Evolutionary conservation across 2,797 vertebrate genomes (phyloP).

Genomic region (Novumbra hubbsi): DNA sequence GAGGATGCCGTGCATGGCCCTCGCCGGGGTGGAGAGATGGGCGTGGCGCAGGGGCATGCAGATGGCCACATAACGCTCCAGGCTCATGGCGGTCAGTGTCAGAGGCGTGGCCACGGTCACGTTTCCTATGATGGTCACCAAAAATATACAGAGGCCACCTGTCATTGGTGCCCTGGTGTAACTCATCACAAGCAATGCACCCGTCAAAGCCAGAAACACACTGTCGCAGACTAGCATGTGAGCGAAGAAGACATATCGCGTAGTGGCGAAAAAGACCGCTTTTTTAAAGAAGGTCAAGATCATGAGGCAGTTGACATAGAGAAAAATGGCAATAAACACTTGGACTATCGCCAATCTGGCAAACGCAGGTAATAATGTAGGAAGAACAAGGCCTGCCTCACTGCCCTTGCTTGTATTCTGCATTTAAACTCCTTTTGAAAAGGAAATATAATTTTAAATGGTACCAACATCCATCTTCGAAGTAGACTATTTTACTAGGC

Average conservation of each 20-base stretch:
- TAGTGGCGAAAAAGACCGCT: slow-evolving; percentile 47
- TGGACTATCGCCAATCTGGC: slow-evolving; percentile 44
- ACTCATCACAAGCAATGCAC: slow-evolving; percentile 16
- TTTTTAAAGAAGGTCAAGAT: slow-evolving; percentile 55
- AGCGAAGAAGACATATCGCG: slow-evolving; percentile 65
- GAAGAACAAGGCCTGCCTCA: background rate
- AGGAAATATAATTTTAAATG: background rate
- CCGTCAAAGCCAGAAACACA: slow-evolving; percentile 37
- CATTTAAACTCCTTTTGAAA: background rate
- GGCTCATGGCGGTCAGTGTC: slow-evolving; percentile 62
- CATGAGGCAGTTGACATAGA: slow-evolving; percentile 55
- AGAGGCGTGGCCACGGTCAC: slow-evolving; percentile 44
- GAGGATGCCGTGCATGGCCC: slow-evolving; percentile 13
- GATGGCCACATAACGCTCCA: slow-evolving; percentile 53
- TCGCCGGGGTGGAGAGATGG: slow-evolving; percentile 29
- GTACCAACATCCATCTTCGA: background rate
- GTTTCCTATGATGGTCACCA: background rate
- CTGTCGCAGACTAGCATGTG: slow-evolving; percentile 56
- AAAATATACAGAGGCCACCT: slow-evolving; percentile 32
- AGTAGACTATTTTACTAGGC: background rate
- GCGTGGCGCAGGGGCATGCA: slow-evolving; percentile 14
- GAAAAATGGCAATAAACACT: slow-evolving; percentile 50
- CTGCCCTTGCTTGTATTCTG: slow-evolving; percentile 1
- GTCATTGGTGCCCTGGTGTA: slow-evolving; percentile 13
- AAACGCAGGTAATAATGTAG: background rate